Base-by-base conservation (phyloP, 2,888 invertebrate genomes). In the Mesorhabditis spiculigera region DNA sequence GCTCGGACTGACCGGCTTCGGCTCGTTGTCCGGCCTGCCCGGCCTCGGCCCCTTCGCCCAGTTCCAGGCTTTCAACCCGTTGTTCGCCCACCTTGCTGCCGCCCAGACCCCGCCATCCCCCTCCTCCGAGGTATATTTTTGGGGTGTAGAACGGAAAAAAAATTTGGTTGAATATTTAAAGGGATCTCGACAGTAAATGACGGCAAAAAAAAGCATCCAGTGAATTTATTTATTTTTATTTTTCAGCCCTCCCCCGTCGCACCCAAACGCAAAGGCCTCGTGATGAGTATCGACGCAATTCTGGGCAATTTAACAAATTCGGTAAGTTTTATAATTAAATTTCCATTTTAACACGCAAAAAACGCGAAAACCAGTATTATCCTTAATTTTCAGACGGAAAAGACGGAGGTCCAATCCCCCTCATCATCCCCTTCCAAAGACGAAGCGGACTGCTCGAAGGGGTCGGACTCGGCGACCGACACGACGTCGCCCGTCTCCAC, bases 401-500 rank as follows among this genome's bases (percentile, higher is more conserved):
- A 50, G n/a, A 50, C 58, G 10, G 58, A 50, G n/a, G 58, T 50
- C n/a, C 10, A n/a, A 13, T 50, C 58, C 58, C 58, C 58, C 8
- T 50, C 58, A n/a, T 10, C 8, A 13, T 50, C 58, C n/a, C 58
- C 58, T 10, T 50, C 58, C 8, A 50, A 50, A 50, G 58, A 50
- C n/a, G 58, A 50, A n/a, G 58, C 58, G n/a, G 58, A 50, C n/a
- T 50, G 58, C 58, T 50, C 58, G n/a, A 50, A 50, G n/a, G 58
- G 58, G n/a, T 50, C 58, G 10, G 58, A 50, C 8, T 50, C 58
- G n/a, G 58, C 58, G 10, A 50, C 58, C 8, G 58, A 50, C 58
- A 50, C 58, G 0, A n/a, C n/a, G 8, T 50, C 58, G n/a, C 58
- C 58, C 10, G 58, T 50, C 58, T 50, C 58, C 8, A 13, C n/a